Evolutionary conservation across 2,888 invertebrate genomes (phyloP).

Genomic region (Tipula unca): DNA sequence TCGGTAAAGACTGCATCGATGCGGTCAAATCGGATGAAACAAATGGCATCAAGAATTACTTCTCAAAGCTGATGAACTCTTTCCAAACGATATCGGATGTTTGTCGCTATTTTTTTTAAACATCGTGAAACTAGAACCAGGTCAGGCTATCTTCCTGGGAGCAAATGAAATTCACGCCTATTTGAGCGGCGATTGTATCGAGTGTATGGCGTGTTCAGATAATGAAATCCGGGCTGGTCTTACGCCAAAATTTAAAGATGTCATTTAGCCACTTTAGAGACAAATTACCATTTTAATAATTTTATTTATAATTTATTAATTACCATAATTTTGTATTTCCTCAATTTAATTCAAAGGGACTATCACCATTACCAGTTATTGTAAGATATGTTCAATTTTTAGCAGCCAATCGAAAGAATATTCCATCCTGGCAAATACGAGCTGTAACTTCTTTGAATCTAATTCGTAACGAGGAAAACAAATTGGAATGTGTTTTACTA

Average conservation of each 20-base stretch:
- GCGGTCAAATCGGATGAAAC: conserved; percentile 41
- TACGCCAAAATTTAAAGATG: conserved; percentile 92
- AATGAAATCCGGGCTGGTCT: conserved; percentile 97
- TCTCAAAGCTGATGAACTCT: conserved; percentile 64
- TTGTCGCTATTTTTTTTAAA: conserved; percentile 90
- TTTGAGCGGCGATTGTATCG: conserved; percentile 91
- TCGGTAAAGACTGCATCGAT: conserved; percentile 50
- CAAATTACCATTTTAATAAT: conserved; percentile 36
- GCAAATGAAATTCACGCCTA: conserved; percentile 96
- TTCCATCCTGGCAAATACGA: conserved; percentile 38
- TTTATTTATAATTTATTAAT: too few species aligned
- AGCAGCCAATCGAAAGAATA: conserved; percentile 33
- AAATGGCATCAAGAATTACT: conserved; percentile 55
- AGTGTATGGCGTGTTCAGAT: conserved; percentile 99
- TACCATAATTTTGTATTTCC: conserved; percentile 39
- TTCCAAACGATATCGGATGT: conserved; percentile 87
- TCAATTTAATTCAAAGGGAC: conserved; percentile 38
- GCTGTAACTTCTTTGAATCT: conserved; percentile 36
- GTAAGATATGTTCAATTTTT: conserved; percentile 35
- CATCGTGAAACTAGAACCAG: conserved; percentile 68
- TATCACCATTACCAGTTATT: conserved; percentile 33
- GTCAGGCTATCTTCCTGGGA: conserved; percentile 85
- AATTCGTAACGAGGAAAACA: conserved; percentile 39
- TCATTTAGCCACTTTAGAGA: conserved; percentile 43
- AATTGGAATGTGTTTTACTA: conserved; percentile 35